phyloP scores from a whole-genome alignment of 2,888 invertebrate species.

The Athalia cordata region DNA sequence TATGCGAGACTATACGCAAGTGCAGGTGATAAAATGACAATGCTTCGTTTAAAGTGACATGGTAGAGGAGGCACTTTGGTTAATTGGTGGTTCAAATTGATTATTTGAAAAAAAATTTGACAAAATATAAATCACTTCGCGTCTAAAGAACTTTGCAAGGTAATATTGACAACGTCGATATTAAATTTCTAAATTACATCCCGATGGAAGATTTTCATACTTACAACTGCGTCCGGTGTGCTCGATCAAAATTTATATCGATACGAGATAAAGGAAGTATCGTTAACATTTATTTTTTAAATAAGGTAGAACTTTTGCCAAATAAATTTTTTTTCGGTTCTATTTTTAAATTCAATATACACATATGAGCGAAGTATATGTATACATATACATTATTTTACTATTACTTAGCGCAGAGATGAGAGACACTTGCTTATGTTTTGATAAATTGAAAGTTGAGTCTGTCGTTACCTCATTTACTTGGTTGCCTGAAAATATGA shows the following conservation, averaged over 20 bases:
- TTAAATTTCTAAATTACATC: not conserved
- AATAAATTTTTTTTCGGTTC: no score
- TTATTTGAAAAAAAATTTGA: slow-evolving; percentile 7
- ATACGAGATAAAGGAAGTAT: no score
- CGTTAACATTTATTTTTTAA: no score
- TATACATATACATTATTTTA: no score
- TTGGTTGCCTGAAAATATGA: no score
- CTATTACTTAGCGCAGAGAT: no score
- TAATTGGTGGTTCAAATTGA: not conserved
- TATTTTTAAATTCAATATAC: no score
- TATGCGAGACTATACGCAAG: not conserved
- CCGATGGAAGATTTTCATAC: not conserved
- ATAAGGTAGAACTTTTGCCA: no score
- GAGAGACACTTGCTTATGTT: no score
- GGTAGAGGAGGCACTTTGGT: slow-evolving; percentile 7
- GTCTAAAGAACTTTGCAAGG: not conserved
- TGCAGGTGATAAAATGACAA: not conserved
- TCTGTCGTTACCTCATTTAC: no score
- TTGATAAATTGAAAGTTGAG: no score
- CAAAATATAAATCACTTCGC: slow-evolving; percentile 7
- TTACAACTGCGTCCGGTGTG: not conserved
- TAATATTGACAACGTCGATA: slow-evolving; percentile 6
- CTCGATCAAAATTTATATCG: not conserved
- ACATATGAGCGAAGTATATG: no score
- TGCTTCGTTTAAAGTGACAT: not conserved